These are phyloP conservation scores for Dorcus parallelipipedus DNA, from an alignment of 2,888 invertebrate species.

Conservation along the genomic window DNA sequence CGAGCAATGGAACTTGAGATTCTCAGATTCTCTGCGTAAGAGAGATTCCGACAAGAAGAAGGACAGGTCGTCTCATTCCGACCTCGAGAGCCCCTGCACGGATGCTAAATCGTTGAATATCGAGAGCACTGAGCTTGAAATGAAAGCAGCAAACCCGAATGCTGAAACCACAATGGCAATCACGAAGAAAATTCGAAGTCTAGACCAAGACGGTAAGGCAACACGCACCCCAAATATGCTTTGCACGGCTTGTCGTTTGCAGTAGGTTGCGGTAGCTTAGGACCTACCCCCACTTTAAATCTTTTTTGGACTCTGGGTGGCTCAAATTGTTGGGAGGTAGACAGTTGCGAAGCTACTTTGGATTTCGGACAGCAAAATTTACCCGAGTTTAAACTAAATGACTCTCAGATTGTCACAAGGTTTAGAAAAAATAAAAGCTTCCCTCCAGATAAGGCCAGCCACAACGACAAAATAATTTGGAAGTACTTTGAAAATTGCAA, in stretches of 20 bases:
- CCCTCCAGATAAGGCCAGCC: no score
- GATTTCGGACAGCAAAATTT: no score
- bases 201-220: slow-evolving; percentile 48
- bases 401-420: no score
- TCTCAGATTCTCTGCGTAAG: slow-evolving; percentile 46
- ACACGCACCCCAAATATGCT: background rate
- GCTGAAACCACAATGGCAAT: slow-evolving; percentile 26
- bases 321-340: no score
- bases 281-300: no score
- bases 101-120: slow-evolving; percentile 34
- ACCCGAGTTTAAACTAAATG: no score
- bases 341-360: no score
- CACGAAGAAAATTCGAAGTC: slow-evolving; percentile 49
- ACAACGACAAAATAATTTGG: no score
- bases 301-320: no score
- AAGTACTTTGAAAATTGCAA: no score
- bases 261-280: background rate
- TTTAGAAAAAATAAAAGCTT: no score
- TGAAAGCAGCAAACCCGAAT: slow-evolving; percentile 2
- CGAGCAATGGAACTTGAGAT: slow-evolving; percentile 64
- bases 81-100: slow-evolving; percentile 33
- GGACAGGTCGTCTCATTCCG: slow-evolving; percentile 27
- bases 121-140: slow-evolving; percentile 12
- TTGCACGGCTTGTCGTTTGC: background rate
- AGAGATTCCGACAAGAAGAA: slow-evolving; percentile 42